A percentile compares a stretch with the other conserved stretches of the same genome.
phyloP scores from a whole-genome alignment of 2,888 invertebrate species.

The Ryuthela nishihirai region DNA sequence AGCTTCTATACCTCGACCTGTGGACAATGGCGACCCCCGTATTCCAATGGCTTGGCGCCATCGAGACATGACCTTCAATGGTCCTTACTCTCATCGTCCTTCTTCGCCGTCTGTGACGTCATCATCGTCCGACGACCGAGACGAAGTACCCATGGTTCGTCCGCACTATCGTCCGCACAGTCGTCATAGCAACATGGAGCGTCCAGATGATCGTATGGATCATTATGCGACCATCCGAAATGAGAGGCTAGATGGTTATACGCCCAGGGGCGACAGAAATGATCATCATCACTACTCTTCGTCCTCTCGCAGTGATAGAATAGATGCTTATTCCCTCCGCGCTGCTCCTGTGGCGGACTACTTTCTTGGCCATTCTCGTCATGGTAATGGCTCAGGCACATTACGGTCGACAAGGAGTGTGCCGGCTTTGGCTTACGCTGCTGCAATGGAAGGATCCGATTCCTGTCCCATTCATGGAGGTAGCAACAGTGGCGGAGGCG shows the following conservation, averaged over 20 bases:
- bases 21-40: slow-evolving; percentile 19
- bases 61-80: slow-evolving; percentile 33
- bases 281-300: slow-evolving; percentile 10
- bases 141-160: slow-evolving; percentile 39
- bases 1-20: slow-evolving; percentile 6
- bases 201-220: slow-evolving; percentile 22
- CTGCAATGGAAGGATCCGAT: slow-evolving; percentile 33
- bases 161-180: slow-evolving; percentile 32
- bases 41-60: slow-evolving; percentile 41
- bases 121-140: slow-evolving; percentile 39
- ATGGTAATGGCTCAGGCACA: slow-evolving; percentile 28
- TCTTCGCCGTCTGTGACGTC: slow-evolving; percentile 38
- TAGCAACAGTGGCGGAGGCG: background rate
- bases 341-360: slow-evolving; percentile 12
- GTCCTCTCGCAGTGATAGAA: slow-evolving; percentile 18
- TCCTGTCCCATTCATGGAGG: slow-evolving; percentile 42
- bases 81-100: slow-evolving; percentile 25
- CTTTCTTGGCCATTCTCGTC: slow-evolving; percentile 18
- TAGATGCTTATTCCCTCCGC: slow-evolving; percentile 16
- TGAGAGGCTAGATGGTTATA: slow-evolving; percentile 20
- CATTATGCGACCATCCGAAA: slow-evolving; percentile 28
- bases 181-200: slow-evolving; percentile 20
- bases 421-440: slow-evolving; percentile 38
- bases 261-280: background rate
- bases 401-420: slow-evolving; percentile 41